phyloP scores from a whole-genome alignment of 2,888 invertebrate species.

The Atethmia centrago region DNA sequence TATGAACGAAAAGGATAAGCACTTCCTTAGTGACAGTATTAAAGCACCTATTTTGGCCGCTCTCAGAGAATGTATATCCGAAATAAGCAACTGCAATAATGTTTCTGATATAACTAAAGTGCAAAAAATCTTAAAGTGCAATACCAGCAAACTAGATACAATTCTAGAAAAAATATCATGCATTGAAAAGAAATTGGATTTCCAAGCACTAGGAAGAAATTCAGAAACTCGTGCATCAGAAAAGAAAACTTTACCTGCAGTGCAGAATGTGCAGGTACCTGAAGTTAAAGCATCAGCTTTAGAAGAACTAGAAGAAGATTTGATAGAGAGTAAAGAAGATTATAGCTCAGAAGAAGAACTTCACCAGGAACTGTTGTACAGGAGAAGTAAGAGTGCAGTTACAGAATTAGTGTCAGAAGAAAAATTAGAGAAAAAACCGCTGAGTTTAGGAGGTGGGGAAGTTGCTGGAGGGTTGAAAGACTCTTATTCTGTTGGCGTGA shows the following conservation, averaged over 20 bases:
- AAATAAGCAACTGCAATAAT: slow-evolving; percentile 71
- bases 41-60: slow-evolving; percentile 79
- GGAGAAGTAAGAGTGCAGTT: slow-evolving; percentile 64
- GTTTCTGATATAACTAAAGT: slow-evolving; percentile 71
- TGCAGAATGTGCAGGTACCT: slow-evolving; percentile 33
- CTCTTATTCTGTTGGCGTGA: slow-evolving; percentile 66
- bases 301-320: slow-evolving; percentile 79
- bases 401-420: slow-evolving; percentile 56
- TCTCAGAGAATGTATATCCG: slow-evolving; percentile 78
- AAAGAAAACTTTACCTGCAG: slow-evolving; percentile 14
- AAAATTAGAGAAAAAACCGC: slow-evolving; percentile 55
- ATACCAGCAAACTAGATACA: slow-evolving; percentile 77
- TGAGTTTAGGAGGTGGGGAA: slow-evolving; percentile 74
- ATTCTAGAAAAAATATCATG: slow-evolving; percentile 77
- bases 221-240: slow-evolving; percentile 5
- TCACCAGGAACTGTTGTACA: slow-evolving; percentile 67
- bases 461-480: slow-evolving; percentile 55
- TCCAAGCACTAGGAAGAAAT: slow-evolving; percentile 28
- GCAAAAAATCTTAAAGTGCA: slow-evolving; percentile 72
- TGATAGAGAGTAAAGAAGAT: slow-evolving; percentile 71
- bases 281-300: slow-evolving; percentile 74
- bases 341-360: slow-evolving; percentile 77
- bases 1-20: slow-evolving; percentile 84
- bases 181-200: slow-evolving; percentile 79
- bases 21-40: slow-evolving; percentile 79